phyloP scores from a whole-genome alignment of 92 coral and sea anemone species.

The Hydrozoanthus gracilis region DNA sequence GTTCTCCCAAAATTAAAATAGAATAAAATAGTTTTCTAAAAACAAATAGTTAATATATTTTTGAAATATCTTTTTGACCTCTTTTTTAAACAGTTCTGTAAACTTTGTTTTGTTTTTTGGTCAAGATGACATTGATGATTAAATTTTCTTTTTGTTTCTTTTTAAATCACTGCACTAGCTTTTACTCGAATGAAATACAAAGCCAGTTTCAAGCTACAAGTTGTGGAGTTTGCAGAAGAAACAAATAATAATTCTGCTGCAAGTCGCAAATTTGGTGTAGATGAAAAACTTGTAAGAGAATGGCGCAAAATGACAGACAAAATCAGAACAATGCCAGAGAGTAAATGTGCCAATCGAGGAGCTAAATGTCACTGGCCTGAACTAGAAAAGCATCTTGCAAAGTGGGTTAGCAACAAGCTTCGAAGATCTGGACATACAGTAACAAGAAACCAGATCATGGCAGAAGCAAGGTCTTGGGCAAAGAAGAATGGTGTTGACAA shows the following conservation, averaged over 20 bases:
- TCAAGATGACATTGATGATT: no score
- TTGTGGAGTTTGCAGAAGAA: neutral
- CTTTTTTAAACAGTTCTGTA: no score
- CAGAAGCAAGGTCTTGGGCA: neutral
- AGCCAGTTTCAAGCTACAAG: no score
- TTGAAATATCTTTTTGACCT: no score
- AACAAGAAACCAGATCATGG: slow-evolving; percentile 27
- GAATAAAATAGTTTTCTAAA: no score
- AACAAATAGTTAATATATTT: no score
- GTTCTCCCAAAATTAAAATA: no score
- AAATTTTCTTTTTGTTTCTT: no score
- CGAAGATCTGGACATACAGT: slow-evolving; percentile 10
- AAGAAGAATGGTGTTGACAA: neutral
- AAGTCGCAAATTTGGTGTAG: slow-evolving; percentile 25
- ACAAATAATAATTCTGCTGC: slow-evolving; percentile 21
- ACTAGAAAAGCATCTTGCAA: slow-evolving; percentile 15
- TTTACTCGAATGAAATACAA: no score
- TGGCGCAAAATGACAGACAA: neutral
- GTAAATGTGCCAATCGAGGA: slow-evolving; percentile 17
- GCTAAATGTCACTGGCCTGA: slow-evolving; percentile 44
- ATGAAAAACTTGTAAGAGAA: slow-evolving; percentile 30
- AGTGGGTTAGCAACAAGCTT: slow-evolving; percentile 32
- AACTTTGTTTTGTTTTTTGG: no score
- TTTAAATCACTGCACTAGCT: no score
- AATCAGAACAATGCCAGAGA: neutral